Evolutionary conservation across 2,888 invertebrate genomes (phyloP).

Genomic region (Norana najaformis): DNA sequence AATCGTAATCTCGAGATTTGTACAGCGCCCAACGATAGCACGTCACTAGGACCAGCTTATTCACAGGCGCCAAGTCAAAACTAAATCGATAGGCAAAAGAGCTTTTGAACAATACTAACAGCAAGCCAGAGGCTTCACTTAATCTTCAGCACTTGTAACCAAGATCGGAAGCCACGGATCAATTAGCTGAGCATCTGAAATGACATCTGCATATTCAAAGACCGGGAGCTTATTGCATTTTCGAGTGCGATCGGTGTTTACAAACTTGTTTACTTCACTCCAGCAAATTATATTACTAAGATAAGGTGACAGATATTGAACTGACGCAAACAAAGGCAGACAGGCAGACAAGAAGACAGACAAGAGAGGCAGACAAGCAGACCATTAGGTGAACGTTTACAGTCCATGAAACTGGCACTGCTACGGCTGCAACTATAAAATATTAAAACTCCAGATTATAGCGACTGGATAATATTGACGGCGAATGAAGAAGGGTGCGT

Average conservation of each 20-base stretch:
- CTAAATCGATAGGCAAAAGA: neutral
- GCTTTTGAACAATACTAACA: neutral
- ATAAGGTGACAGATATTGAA: constrained; percentile 19
- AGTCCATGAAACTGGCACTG: neutral
- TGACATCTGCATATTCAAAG: no score
- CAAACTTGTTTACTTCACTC: neutral
- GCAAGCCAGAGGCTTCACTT: no score
- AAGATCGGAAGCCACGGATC: no score
- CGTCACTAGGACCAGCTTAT: no score
- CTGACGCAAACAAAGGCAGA: constrained; percentile 25
- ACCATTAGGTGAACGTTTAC: neutral
- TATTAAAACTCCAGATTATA: no score
- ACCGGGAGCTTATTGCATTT: no score
- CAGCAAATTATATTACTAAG: neutral
- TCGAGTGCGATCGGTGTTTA: no score
- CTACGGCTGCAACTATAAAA: no score
- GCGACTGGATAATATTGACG: neutral
- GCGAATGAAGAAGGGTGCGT: neutral
- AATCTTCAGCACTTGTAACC: neutral
- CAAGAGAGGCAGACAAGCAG: neutral
- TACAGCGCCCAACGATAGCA: no score
- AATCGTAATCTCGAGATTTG: no score
- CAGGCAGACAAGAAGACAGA: constrained; percentile 28
- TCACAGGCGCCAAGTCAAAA: no score
- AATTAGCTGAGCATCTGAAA: no score